Evolutionary conservation across 2,888 invertebrate species (phyloP).

Genomic region (Rosalia funebris): DNA sequence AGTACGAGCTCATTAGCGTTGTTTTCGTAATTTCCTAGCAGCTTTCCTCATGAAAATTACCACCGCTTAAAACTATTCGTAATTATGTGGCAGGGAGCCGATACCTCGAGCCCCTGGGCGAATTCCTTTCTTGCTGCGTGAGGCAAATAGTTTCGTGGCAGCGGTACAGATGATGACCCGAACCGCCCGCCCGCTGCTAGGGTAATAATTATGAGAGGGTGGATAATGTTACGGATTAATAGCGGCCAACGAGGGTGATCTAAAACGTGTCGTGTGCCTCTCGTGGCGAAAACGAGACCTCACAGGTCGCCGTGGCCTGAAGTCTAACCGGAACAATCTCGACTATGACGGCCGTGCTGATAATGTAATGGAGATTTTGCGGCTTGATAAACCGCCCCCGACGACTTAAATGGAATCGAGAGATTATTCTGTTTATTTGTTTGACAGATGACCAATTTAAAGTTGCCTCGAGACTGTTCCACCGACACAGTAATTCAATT

Average conservation of each 20-base stretch:
- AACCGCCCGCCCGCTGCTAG: background rate
- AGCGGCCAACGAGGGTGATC: background rate
- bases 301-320: background rate
- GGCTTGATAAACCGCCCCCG: background rate
- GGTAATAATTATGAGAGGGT: background rate
- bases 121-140: slow-evolving; percentile 13
- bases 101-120: slow-evolving; percentile 17
- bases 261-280: background rate
- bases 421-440: too few relatives aligned
- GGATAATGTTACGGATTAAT: background rate
- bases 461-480: too few relatives aligned
- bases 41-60: background rate
- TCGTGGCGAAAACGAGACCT: background rate
- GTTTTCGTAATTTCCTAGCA: too few relatives aligned
- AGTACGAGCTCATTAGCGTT: too few relatives aligned
- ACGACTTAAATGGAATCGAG: too few relatives aligned
- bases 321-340: background rate
- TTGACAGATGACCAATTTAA: too few relatives aligned
- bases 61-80: slow-evolving; percentile 25
- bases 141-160: background rate
- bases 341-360: background rate
- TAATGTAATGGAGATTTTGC: background rate
- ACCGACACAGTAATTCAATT: too few relatives aligned
- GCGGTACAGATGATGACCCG: background rate
- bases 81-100: slow-evolving; percentile 25